Conservation (phyloP, 2,797 vertebrate species). For the Gymnothorax javanicus region DNA sequence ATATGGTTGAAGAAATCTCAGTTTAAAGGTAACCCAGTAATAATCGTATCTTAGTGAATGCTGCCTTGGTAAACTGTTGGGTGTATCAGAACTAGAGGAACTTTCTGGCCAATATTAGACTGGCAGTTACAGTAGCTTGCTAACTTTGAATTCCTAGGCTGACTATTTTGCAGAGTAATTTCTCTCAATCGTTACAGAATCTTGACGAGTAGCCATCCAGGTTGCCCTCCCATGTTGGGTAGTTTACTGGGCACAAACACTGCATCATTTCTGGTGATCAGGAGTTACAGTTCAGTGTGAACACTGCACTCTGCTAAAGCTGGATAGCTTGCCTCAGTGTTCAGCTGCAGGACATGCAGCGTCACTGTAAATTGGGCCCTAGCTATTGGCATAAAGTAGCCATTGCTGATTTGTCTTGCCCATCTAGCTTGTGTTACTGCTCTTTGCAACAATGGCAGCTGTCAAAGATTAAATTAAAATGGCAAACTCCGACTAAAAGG, state of each 20-base stretch:
- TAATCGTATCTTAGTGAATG: too few relatives aligned
- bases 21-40: too few relatives aligned
- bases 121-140: too few relatives aligned
- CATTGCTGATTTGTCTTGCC: not conserved
- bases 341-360: not conserved
- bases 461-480: not conserved
- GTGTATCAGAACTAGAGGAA: too few relatives aligned
- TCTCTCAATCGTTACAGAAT: not conserved
- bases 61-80: too few relatives aligned
- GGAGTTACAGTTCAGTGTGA: not conserved
- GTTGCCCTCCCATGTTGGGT: not conserved
- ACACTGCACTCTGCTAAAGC: not conserved
- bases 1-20: too few relatives aligned
- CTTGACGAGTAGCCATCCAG: too few relatives aligned
- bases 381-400: not conserved
- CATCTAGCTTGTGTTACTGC: not conserved
- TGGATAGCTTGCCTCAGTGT: not conserved
- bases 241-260: not conserved
- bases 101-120: too few relatives aligned
- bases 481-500: not conserved
- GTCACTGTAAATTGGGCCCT: not conserved
- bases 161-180: too few relatives aligned
- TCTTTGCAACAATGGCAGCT: not conserved
- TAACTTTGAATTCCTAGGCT: too few relatives aligned
- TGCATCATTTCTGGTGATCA: not conserved